Conservation (phyloP, 2,888 invertebrate species). For the Mesopsocus fuscifrons region DNA sequence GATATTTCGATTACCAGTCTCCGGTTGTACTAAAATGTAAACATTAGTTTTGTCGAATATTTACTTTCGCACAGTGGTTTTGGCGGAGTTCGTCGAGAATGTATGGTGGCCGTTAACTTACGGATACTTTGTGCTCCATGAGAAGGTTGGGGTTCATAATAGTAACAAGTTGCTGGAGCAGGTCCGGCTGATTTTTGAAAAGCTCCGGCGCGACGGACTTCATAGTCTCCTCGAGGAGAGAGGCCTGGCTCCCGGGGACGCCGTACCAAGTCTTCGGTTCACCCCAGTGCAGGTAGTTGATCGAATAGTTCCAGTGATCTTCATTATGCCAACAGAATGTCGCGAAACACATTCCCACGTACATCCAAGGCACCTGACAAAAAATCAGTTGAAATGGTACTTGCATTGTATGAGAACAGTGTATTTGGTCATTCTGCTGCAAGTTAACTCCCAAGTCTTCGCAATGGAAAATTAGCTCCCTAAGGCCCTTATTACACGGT, state of each 20-base stretch:
- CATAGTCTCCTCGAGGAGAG: slow-evolving; percentile 49
- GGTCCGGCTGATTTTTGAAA: slow-evolving; percentile 50
- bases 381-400: too few relatives aligned
- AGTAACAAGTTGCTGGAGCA: slow-evolving; percentile 59
- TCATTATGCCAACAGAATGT: slow-evolving; percentile 74
- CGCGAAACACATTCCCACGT: slow-evolving; percentile 70
- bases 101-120: too few relatives aligned
- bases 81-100: too few relatives aligned
- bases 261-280: slow-evolving; percentile 73
- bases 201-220: slow-evolving; percentile 50
- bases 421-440: too few relatives aligned
- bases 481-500: too few relatives aligned
- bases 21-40: too few relatives aligned
- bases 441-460: too few relatives aligned
- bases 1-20: too few relatives aligned
- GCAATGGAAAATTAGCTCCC: too few relatives aligned
- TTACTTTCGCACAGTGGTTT: too few relatives aligned
- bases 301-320: slow-evolving; percentile 69
- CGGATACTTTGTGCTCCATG: slow-evolving; percentile 38
- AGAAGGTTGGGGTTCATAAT: slow-evolving; percentile 58
- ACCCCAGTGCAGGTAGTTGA: slow-evolving; percentile 67
- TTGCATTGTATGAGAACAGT: too few relatives aligned
- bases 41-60: too few relatives aligned
- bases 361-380: slow-evolving; percentile 64
- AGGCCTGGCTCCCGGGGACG: slow-evolving; percentile 47